A percentile compares a stretch with the other conserved stretches of the same genome.
Evolutionary conservation across 1,140 invertebrate species (phyloP).

Genomic region (Coptotermes formosanus): DNA sequence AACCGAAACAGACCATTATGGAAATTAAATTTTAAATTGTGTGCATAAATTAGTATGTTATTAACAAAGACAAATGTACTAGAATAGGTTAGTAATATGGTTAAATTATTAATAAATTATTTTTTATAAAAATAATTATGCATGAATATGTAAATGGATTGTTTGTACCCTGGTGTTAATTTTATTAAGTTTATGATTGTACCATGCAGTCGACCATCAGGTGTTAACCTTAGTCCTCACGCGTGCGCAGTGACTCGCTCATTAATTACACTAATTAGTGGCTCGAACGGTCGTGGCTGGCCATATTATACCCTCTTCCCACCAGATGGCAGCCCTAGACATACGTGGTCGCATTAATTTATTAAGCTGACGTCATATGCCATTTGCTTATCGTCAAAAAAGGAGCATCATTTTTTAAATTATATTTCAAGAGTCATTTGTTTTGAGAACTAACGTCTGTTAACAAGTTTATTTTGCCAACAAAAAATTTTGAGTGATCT

Average conservation of each 20-base stretch:
- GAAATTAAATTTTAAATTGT: neutral
- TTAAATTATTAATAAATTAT: conserved; percentile 9
- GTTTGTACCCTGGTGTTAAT: neutral
- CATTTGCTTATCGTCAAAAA: conserved; percentile 27
- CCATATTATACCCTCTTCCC: neutral
- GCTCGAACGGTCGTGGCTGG: conserved; percentile 8
- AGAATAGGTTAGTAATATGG: neutral
- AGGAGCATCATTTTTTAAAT: conserved; percentile 16
- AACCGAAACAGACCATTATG: neutral
- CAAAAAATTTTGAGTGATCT: conserved; percentile 21
- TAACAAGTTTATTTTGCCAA: conserved; percentile 33
- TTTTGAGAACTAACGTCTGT: conserved; percentile 29
- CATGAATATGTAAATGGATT: conserved; percentile 2
- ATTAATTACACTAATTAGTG: conserved; percentile 33
- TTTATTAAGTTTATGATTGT: conserved; percentile 20
- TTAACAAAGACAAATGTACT: neutral
- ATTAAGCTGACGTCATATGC: conserved; percentile 16
- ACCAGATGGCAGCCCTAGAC: conserved; percentile 21
- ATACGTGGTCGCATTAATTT: conserved; percentile 5
- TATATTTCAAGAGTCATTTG: conserved; percentile 19
- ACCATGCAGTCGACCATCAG: conserved; percentile 20
- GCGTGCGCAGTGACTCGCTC: conserved; percentile 22
- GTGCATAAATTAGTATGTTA: neutral
- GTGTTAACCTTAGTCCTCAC: conserved; percentile 25
- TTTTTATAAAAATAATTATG: neutral